A percentile compares a stretch with the other conserved stretches of the same genome.
phyloP scores from a whole-genome alignment of 2,113 vertebrate genomes.

The Rafetus swinhoei region DNA sequence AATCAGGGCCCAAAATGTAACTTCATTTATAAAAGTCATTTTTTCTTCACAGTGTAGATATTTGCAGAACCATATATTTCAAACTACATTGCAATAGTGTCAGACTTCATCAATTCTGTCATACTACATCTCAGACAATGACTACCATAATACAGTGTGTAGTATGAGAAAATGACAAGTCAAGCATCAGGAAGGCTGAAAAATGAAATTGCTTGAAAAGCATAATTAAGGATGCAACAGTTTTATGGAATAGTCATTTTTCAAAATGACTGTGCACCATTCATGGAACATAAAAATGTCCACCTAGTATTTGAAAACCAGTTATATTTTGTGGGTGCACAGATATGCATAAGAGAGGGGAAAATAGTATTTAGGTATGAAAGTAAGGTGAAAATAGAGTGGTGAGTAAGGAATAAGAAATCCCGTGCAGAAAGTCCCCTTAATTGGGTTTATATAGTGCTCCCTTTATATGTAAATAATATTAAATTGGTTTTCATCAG shows the following conservation, averaged over 20 bases:
- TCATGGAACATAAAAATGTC: conserved; percentile 24
- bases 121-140: neutral
- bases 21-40: neutral
- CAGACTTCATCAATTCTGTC: neutral
- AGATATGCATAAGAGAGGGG: conserved; percentile 49
- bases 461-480: neutral
- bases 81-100: neutral
- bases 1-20: neutral
- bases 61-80: neutral
- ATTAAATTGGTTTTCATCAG: neutral
- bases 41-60: neutral
- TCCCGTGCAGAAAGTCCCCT: conserved; percentile 18
- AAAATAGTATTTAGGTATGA: conserved; percentile 56
- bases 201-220: neutral
- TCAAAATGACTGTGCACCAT: conserved; percentile 8
- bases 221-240: neutral
- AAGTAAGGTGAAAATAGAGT: conserved; percentile 49
- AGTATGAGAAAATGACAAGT: neutral
- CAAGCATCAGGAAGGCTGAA: neutral
- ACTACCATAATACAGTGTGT: neutral
- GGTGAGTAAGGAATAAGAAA: conserved; percentile 42
- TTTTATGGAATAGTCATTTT: neutral
- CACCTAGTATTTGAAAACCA: conserved; percentile 22
- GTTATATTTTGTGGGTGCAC: conserved; percentile 23
- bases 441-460: neutral